These are phyloP conservation scores for Glyphotaelius pellucidus DNA, from an alignment of 2,888 invertebrate species.

Conservation along the genomic window DNA sequence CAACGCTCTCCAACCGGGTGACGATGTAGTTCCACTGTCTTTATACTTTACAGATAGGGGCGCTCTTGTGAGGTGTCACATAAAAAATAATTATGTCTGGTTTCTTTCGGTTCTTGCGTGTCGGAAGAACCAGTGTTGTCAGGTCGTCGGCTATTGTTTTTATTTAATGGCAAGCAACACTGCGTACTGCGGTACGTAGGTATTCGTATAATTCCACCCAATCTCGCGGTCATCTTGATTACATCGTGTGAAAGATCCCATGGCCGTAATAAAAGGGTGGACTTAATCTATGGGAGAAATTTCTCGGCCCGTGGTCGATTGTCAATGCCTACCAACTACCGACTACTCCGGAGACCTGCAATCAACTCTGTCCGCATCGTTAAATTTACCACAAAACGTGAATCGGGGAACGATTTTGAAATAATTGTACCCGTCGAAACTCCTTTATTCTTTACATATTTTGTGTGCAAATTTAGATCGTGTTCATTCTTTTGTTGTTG, in stretches of 20 bases:
- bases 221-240: conserved; percentile 53
- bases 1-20: no score
- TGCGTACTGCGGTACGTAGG: conserved; percentile 7
- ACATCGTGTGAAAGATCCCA: conserved; percentile 59
- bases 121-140: background rate
- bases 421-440: background rate
- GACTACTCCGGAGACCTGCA: background rate
- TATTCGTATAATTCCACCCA: background rate
- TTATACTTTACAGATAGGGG: no score
- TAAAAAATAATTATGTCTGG: background rate
- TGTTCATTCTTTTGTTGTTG: background rate
- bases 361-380: background rate
- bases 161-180: background rate
- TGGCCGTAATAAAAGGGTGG: conserved; percentile 34
- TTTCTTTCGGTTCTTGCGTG: background rate
- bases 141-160: background rate
- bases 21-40: no score
- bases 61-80: background rate
- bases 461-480: background rate
- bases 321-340: background rate
- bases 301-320: conserved; percentile 16
- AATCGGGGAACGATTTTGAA: background rate
- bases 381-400: background rate
- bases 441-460: background rate
- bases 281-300: conserved; percentile 39